These are phyloP conservation scores for Hydractinia symbiolongicarpus DNA, from an alignment of 30 jellyfish, hydroid and myxozoan species.

Conservation along the genomic window DNA sequence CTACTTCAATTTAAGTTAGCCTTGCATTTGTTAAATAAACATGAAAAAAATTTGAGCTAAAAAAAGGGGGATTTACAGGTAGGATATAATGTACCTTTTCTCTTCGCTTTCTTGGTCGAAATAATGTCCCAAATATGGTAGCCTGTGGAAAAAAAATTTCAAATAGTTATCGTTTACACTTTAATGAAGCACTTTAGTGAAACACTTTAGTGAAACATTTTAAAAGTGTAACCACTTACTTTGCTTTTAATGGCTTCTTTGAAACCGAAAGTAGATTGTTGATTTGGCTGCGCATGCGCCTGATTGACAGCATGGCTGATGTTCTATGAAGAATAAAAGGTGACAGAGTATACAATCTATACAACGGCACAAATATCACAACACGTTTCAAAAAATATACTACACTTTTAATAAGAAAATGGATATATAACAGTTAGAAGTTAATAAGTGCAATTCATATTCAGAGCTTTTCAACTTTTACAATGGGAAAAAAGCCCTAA, in stretches of 20 bases:
- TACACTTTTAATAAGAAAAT: too few species aligned
- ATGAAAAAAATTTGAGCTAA: too few species aligned
- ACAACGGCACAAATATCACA: too few species aligned
- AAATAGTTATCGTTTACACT: not conserved
- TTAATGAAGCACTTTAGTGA: not conserved
- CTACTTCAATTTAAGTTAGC: too few species aligned
- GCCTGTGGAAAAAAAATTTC: not conserved
- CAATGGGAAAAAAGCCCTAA: too few species aligned
- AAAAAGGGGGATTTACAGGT: not conserved
- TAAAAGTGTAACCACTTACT: not conserved
- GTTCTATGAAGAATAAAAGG: not conserved
- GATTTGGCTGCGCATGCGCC: not conserved
- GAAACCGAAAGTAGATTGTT: conserved; percentile 4
- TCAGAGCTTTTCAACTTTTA: too few species aligned
- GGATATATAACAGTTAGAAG: too few species aligned
- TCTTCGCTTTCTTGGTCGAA: conserved; percentile 11
- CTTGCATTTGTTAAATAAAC: too few species aligned
- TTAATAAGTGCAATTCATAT: too few species aligned
- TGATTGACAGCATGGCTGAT: not conserved
- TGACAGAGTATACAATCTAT: too few species aligned
- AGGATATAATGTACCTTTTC: not conserved
- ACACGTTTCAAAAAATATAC: too few species aligned
- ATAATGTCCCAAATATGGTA: conserved; percentile 4
- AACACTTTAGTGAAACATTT: not conserved
- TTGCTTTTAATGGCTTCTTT: conserved; percentile 12